Evolutionary conservation across 2,888 invertebrate species (phyloP), one percentile per base, ranked within the genome.

Genomic region (Oscheius sp.): DNA sequence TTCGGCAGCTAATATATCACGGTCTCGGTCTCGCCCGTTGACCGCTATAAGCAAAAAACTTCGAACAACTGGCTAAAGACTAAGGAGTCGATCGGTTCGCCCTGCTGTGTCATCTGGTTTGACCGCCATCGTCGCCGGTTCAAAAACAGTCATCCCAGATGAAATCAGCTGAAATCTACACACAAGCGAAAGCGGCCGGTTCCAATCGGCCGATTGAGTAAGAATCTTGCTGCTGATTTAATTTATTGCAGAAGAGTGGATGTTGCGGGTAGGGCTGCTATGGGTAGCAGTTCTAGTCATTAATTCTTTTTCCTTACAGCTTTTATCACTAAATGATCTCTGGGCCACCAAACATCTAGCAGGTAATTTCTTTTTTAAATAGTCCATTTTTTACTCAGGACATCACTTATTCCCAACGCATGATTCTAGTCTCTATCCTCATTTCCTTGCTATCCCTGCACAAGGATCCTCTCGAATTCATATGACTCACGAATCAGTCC

Each of bases 391-490:
- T n/a, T 42, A 4, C 25, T 27, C 10, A 61, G 61, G 61, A 15
- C 45, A 61, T 27, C 64, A 64, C 31, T 37, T 65, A n/a, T 71
- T 68, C 37, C 71, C 67, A 6, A 53, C 64, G 12, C 64, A 55
- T 31, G 68, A 68, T 20, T 68, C 67, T 31, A 12, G 17, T 12
- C 27, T 71, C 17, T 68, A 71, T 63, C 71, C 71, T 6, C 52
- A 34, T 23, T 68, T 68, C 31, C 20, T 55, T 5, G 53, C 42
- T 27, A 58, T 65, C n/a, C 48, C 58, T 3, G 23, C 31, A 29
- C n/a, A 10, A 12, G 61, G 61, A 3, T 42, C 29, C 10, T 20
- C 61, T 31, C 25, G 17, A 25, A 48, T 68, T 23, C 61, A 68
- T 31, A n/a, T 48, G 23, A 20, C 42, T 10, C 27, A 20, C 2